phyloP scores from a whole-genome alignment of 2,888 invertebrate genomes.

The Drosophila kambysellisi region DNA sequence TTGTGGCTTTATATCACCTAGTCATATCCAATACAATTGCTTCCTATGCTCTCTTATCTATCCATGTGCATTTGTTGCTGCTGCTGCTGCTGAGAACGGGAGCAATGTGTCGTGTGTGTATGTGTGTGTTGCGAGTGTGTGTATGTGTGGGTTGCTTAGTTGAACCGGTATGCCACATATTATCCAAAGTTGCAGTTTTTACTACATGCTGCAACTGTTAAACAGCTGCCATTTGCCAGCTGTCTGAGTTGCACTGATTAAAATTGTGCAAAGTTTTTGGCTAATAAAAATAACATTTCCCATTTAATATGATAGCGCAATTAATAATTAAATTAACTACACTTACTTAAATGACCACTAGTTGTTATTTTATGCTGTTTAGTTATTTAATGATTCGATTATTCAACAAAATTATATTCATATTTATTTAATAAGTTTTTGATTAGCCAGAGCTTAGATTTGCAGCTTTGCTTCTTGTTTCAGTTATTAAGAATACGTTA shows the following conservation, averaged over 20 bases:
- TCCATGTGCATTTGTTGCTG: conserved; percentile 31
- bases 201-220: conserved; percentile 66
- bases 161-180: conserved; percentile 65
- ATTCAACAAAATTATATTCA: background rate
- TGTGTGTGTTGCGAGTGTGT: background rate
- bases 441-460: too few relatives aligned
- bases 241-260: conserved; percentile 33
- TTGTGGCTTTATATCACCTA: conserved; percentile 39
- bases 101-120: conserved; percentile 56
- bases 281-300: conserved; percentile 9
- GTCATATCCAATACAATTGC: conserved; percentile 33
- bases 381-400: background rate
- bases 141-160: conserved; percentile 40
- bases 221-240: conserved; percentile 34
- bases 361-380: background rate
- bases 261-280: conserved; percentile 8
- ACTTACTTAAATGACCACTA: background rate
- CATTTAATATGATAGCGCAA: conserved; percentile 10
- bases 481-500: background rate
- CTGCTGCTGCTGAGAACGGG: conserved; percentile 61
- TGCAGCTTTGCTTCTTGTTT: background rate
- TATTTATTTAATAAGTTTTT: background rate
- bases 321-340: conserved; percentile 7
- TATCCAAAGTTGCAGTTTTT: conserved; percentile 32
- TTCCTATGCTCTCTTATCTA: conserved; percentile 19